These are phyloP conservation scores for Melangyna quadrimaculata DNA, from an alignment of 2,888 invertebrate species.

Conservation along the genomic window DNA sequence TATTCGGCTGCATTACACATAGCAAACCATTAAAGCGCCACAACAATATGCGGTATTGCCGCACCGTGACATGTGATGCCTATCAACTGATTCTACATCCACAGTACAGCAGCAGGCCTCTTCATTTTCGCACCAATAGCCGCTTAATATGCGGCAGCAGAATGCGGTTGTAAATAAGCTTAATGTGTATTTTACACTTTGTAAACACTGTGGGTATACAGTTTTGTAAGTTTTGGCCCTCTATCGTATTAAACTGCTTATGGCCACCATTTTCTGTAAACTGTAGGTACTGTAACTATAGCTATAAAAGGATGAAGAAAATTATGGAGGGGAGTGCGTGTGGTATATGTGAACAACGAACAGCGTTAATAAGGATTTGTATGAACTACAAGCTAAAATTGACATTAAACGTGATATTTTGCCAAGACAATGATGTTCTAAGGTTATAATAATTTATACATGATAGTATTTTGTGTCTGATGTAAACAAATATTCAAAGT, in stretches of 20 bases:
- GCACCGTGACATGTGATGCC: constrained; percentile 32
- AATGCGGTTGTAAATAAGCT: constrained; percentile 67
- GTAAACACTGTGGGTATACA: constrained; percentile 59
- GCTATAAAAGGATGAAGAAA: background rate
- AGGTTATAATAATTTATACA: background rate
- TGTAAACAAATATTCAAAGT: background rate
- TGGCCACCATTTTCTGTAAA: constrained; percentile 2
- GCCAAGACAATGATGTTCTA: constrained; percentile 3
- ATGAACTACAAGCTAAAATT: constrained; percentile 38
- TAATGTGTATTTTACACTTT: constrained; percentile 68
- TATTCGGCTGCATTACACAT: constrained; percentile 13
- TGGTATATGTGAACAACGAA: background rate
- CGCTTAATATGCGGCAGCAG: constrained; percentile 66
- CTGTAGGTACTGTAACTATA: too few species aligned
- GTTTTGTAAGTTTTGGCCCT: constrained; percentile 63
- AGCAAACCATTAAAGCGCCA: constrained; percentile 57
- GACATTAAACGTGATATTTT: constrained; percentile 27
- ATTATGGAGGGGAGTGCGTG: background rate
- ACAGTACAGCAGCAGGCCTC: constrained; percentile 20
- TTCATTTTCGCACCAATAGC: background rate
- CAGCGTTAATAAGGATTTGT: constrained; percentile 31
- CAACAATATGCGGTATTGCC: constrained; percentile 52
- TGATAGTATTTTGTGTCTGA: background rate
- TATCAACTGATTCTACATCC: constrained; percentile 44
- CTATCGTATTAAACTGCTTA: constrained; percentile 48